Evolutionary conservation across 2,888 invertebrate genomes (phyloP), one percentile per base, ranked within the genome.

Genomic region (Sussaba pulchella): DNA sequence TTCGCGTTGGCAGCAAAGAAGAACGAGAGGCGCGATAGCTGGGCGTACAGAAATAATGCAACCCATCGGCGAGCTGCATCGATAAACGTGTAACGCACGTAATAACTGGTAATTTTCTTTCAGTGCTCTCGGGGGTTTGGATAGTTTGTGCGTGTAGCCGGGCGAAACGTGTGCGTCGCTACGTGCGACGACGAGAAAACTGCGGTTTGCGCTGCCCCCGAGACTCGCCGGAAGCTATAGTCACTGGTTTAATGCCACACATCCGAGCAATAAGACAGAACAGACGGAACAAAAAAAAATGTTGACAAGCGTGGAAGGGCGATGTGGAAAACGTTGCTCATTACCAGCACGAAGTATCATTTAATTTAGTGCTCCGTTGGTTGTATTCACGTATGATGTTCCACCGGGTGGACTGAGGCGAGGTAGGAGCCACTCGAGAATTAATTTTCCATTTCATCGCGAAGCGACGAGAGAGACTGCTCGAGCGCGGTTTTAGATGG

Each of bases 101-200:
- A 84, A 84, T 83, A 82, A 81, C 80, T 71, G 71, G 83, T 70
- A 84, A 84, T 84, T 84, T 84, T 66, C 78, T 66, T 57, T 81
- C 73, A 69, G 77, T 81, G 70, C 66, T 69, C 73, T 74, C 70
- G n/a, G 43, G n/a, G 69, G 73, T 81, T 69, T 57, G 63, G 72
- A 41, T 73, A 72, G 73, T 77, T 81, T 81, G 73, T 70, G 64
- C 76, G 77, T 59, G 69, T 63, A 81, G 64, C 69, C 64, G 63
- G 61, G 43, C 45, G 77, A 77, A 57, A 81, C 77, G 66, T 14
- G 57, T 45, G 26, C 19, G 63, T 52, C n/a, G 47, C 61, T 26
- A 57, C 47, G 31, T n/a, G 5, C 66, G 54, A 57, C 24, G 39
- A 72, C 31, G 47, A 70, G 47, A 43, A n/a, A 72, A 66, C 36